Conservation (phyloP, 2,113 vertebrate genomes). For the Bothrops jararaca region DNA sequence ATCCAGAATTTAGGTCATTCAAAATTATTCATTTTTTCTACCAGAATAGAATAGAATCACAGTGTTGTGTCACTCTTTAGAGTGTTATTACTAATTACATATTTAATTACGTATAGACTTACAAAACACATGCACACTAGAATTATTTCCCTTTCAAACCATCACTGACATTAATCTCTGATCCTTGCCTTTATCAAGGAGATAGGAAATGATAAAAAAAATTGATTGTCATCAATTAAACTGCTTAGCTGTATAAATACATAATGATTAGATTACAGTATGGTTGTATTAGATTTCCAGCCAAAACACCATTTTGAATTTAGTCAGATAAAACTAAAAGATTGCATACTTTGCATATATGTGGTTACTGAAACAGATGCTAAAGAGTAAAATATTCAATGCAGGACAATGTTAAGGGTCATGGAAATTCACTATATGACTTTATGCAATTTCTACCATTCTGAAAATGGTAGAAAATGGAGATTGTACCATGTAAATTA, state of each 20-base stretch:
- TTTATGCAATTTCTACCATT: background rate
- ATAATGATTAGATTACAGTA: slow-evolving; percentile 48
- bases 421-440: background rate
- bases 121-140: background rate
- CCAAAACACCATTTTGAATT: background rate
- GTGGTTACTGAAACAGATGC: background rate
- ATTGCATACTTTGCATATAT: background rate
- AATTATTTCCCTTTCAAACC: slow-evolving; percentile 3
- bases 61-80: background rate
- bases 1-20: background rate
- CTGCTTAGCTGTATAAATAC: slow-evolving; percentile 41
- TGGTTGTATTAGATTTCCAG: slow-evolving; percentile 32
- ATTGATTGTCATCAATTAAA: slow-evolving; percentile 33
- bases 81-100: background rate
- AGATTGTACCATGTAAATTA: background rate
- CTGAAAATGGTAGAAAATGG: slow-evolving; percentile 28
- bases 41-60: background rate
- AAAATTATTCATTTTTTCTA: background rate
- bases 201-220: slow-evolving; percentile 3
- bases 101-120: background rate
- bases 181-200: background rate
- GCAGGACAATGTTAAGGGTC: background rate
- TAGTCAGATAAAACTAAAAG: background rate
- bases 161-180: background rate
- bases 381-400: background rate